A percentile compares a stretch with the other conserved stretches of the same genome.
These are phyloP conservation scores for Hephaestus fuliginosus DNA, from an alignment of 2,797 vertebrate genomes.

Conservation along the genomic window DNA sequence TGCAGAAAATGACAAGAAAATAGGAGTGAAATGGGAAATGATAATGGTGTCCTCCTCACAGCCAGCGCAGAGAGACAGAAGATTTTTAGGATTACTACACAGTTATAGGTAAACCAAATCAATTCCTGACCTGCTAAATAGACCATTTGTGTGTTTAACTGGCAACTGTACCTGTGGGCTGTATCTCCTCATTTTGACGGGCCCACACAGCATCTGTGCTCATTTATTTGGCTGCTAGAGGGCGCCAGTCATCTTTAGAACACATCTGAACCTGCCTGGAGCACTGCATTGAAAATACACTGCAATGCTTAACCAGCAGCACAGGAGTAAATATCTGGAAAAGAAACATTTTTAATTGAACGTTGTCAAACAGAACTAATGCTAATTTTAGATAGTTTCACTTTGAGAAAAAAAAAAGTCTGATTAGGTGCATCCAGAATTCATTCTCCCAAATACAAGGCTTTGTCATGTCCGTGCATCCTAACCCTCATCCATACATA, in stretches of 20 bases:
- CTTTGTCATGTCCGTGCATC: not conserved
- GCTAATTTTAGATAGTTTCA: conserved; percentile 9
- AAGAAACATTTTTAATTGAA: not conserved
- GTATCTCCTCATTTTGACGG: not conserved
- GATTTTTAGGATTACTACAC: not conserved
- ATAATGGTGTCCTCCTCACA: conserved; percentile 9
- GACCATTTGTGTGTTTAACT: not conserved
- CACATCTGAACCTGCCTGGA: not conserved
- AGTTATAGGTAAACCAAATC: not conserved
- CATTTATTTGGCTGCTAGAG: conserved; percentile 61
- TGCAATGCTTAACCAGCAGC: conserved; percentile 33
- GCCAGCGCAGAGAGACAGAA: conserved; percentile 9
- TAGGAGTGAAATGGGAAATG: conserved; percentile 31
- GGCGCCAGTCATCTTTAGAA: conserved; percentile 72
- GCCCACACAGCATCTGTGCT: conserved; percentile 2
- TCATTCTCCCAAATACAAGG: not conserved
- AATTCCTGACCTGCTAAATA: conserved; percentile 14
- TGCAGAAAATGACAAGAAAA: conserved; percentile 54
- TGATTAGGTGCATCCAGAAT: not conserved
- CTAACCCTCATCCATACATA: not conserved
- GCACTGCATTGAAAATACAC: conserved; percentile 35
- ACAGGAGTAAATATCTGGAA: not conserved
- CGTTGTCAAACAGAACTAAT: conserved; percentile 1
- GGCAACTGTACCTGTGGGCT: not conserved
- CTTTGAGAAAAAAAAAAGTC: conserved; percentile 9